phyloP scores from a whole-genome alignment of 2,888 invertebrate species.

The Acanthosepion esculentum region DNA sequence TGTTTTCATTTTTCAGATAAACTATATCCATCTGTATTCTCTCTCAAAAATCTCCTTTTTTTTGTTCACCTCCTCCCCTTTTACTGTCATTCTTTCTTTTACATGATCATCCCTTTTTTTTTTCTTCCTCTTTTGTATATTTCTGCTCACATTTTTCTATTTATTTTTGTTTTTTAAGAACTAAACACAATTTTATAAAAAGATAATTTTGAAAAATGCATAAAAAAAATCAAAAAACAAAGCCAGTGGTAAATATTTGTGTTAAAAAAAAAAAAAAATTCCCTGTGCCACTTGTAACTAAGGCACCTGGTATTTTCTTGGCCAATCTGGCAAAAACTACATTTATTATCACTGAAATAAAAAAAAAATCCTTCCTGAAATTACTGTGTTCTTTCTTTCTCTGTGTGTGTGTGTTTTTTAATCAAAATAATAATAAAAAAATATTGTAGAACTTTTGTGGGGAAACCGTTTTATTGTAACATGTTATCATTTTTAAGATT shows the following conservation, averaged over 20 bases:
- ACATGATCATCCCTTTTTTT: neutral
- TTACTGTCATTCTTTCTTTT: neutral
- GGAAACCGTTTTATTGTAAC: too few relatives aligned
- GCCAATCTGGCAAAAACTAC: neutral
- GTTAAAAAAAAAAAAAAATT: neutral
- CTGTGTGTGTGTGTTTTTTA: neutral
- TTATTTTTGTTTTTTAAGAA: neutral
- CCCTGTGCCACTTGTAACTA: too few relatives aligned
- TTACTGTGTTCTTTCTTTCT: neutral
- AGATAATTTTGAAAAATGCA: neutral
- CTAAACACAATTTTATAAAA: neutral
- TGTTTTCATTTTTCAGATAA: neutral
- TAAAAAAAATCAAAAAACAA: neutral
- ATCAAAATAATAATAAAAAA: too few relatives aligned
- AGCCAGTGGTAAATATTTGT: neutral
- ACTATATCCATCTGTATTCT: neutral
- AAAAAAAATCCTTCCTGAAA: neutral
- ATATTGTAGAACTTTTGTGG: too few relatives aligned
- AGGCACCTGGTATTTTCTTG: too few relatives aligned
- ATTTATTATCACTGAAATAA: conserved; percentile 23
- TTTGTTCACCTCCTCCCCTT: neutral
- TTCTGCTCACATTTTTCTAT: neutral
- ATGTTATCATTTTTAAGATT: too few relatives aligned
- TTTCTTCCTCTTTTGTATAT: neutral
- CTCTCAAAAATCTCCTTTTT: neutral